These are phyloP conservation scores for Megalops cyprinoides DNA, from an alignment of 2,797 vertebrate genomes.

Conservation along the genomic window DNA sequence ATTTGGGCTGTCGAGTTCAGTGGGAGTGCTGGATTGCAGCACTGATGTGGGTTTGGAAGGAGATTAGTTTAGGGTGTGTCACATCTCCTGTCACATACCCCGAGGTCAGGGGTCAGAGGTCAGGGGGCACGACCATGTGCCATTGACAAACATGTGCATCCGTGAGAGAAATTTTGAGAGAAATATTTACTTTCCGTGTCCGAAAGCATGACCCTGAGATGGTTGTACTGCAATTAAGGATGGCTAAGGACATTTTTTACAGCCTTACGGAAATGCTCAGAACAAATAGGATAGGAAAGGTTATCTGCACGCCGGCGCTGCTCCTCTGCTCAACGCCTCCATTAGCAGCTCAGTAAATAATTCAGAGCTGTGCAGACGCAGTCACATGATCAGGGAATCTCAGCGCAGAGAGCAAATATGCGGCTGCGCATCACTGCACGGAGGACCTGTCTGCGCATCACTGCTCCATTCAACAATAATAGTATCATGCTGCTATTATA, in stretches of 20 bases:
- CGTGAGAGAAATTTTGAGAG: neutral
- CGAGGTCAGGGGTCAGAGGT: neutral
- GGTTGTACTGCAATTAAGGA: neutral
- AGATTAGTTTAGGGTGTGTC: too few relatives aligned
- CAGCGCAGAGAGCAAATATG: neutral
- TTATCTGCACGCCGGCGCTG: neutral
- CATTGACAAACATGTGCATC: neutral
- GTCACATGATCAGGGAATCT: constrained; percentile 14
- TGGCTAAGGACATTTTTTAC: neutral
- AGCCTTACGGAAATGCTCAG: neutral
- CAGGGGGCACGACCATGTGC: neutral
- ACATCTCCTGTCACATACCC: neutral
- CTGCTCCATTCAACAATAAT: neutral
- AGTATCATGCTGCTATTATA: neutral
- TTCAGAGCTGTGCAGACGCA: constrained; percentile 10
- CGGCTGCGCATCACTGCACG: neutral
- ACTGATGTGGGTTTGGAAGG: too few relatives aligned
- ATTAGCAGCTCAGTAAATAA: constrained; percentile 2
- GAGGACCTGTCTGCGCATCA: neutral
- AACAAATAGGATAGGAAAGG: neutral
- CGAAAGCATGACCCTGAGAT: neutral
- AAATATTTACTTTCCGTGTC: neutral
- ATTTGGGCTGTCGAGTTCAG: too few relatives aligned
- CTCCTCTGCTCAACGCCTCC: neutral
- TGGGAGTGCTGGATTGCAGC: too few relatives aligned